A percentile compares a stretch with the other conserved stretches of the same genome.
These are phyloP conservation scores for Sebastes oblongus DNA, from an alignment of 2,797 vertebrate species.

Conservation along the genomic window DNA sequence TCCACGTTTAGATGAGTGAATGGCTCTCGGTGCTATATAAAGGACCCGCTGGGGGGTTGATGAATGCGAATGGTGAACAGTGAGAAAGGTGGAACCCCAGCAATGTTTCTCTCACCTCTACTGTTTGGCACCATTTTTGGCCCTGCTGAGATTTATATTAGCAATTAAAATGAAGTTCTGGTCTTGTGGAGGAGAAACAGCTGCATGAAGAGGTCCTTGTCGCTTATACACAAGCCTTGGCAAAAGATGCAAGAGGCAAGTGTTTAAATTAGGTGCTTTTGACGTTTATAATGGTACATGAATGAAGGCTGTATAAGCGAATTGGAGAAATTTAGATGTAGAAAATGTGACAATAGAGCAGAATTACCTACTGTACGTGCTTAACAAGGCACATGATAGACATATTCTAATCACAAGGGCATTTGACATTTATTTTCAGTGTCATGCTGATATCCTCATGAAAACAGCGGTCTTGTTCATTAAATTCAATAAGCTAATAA, in stretches of 20 bases:
- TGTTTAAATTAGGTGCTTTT: background rate
- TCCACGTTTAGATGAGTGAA: constrained; percentile 27
- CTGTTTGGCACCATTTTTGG: constrained; percentile 37
- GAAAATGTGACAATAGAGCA: background rate
- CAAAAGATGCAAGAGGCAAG: background rate
- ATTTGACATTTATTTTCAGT: background rate
- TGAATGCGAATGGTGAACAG: constrained; percentile 60
- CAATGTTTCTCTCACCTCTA: constrained; percentile 60
- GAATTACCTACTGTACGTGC: background rate
- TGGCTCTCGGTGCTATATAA: constrained; percentile 3
- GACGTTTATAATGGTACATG: background rate
- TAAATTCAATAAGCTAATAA: constrained; percentile 3
- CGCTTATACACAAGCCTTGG: background rate
- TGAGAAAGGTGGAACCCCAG: constrained; percentile 39
- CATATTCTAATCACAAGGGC: background rate
- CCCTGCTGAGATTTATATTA: constrained; percentile 76
- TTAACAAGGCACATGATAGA: background rate
- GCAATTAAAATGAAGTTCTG: constrained; percentile 62
- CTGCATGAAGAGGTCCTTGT: background rate
- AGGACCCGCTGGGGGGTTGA: constrained; percentile 54
- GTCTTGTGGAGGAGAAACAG: constrained; percentile 19
- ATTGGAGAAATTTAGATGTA: background rate
- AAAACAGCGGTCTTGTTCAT: background rate
- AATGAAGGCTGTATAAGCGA: background rate
- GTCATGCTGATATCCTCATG: background rate